Percentiles rank a stretch among this genome's conserved stretches.
Evolutionary conservation across 1,140 invertebrate genomes (phyloP).

Genomic region (Cydia splendana): DNA sequence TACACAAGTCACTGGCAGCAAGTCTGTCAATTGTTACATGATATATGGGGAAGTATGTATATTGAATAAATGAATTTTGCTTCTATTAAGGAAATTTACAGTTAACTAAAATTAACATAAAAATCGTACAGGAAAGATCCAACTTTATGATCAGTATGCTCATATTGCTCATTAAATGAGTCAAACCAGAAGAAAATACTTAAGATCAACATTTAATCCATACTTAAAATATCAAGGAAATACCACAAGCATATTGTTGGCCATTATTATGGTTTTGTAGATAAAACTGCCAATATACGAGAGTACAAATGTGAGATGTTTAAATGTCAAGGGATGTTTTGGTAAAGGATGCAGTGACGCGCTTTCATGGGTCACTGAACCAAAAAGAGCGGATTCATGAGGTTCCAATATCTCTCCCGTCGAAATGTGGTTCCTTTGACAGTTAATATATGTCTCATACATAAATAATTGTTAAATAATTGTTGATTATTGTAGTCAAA

Average conservation of each 20-base stretch:
- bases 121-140: background rate
- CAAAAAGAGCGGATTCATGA: background rate
- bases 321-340: conserved; percentile 19
- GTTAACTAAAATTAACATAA: background rate
- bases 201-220: background rate
- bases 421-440: no score
- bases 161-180: background rate
- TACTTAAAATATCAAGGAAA: background rate
- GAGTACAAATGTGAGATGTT: background rate
- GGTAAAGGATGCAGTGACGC: background rate
- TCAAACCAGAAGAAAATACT: background rate
- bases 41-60: no score
- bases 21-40: no score
- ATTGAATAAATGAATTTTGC: no score
- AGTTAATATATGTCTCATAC: no score
- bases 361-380: background rate
- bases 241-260: background rate
- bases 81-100: background rate
- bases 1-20: no score
- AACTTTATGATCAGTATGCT: background rate
- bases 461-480: no score
- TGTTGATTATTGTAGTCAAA: no score
- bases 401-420: no score
- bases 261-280: background rate
- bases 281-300: conserved; percentile 2